Base-by-base conservation (phyloP, 2,888 invertebrate genomes). In the Heliconius ethilla region DNA sequence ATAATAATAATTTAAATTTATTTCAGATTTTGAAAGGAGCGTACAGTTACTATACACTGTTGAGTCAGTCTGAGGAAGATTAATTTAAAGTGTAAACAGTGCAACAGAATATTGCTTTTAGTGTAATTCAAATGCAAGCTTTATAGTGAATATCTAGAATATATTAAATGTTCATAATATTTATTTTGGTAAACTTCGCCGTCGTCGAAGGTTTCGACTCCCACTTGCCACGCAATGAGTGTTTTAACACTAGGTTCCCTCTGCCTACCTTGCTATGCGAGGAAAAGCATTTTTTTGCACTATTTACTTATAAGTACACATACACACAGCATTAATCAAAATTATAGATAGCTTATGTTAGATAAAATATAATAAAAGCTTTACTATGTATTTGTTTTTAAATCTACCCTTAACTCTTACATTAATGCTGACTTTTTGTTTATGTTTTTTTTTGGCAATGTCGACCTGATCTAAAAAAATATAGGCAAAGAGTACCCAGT, bases 21-120 rank as follows among this genome's bases (percentile, higher is more conserved):
- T 84, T 84, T 74, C 84, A 85, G 85, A 85, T 85, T 55, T 72
- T 85, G 37, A 84, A 83, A 83, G 85, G 84, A 69, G 83, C 85
- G 33, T 85, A 85, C 70, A 85, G 85, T 37, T 85, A 85, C 74
- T 85, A 85, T 63, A 84, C 84, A n/a, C 78, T 85, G n/a, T 73
- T 85, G 29, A 82, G 78, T 72, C 81, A 83, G 63, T 82, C 80
- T 33, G 75, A 81, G 69, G 79, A 79, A 55, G 29, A 75, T 70
- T 74, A 62, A 63, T 72, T 73, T 13, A 9, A 55, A 37, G 55
- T 37, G 51, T 70, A 65, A 33, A 55, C 37, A 40, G 10, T 3
- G 9, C 10, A 69, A 37, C 55, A 59, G n/a, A 18, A n/a, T 59
- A 13, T 33, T 37, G 59, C 33, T 72, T n/a, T 72, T 59, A 59